These are phyloP conservation scores for Ophiodon elongatus DNA, from an alignment of 2,113 vertebrate species.

Conservation along the genomic window DNA sequence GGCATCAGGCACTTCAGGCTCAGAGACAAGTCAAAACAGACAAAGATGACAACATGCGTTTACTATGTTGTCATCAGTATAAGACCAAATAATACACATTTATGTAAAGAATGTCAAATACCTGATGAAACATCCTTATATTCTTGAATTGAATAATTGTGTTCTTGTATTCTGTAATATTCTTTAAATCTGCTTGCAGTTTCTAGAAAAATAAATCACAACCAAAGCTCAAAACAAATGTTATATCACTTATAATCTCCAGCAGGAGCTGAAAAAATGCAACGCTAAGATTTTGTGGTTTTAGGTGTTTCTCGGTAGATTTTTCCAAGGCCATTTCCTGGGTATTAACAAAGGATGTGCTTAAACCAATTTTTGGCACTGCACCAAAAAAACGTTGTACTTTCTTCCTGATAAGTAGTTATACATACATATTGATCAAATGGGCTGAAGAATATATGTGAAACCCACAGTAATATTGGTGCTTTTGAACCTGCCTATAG, in stretches of 20 bases:
- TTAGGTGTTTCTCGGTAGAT: background rate
- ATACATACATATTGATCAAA: conserved; percentile 14
- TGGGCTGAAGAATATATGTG: conserved; percentile 16
- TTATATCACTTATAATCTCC: background rate
- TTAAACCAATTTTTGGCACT: background rate
- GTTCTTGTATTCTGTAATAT: background rate
- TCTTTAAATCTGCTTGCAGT: background rate
- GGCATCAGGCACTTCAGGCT: conserved; percentile 36
- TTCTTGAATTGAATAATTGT: background rate
- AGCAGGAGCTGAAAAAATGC: background rate
- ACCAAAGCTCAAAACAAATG: background rate
- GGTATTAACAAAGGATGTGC: background rate
- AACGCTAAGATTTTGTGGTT: background rate
- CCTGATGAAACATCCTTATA: background rate
- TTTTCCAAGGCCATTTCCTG: background rate
- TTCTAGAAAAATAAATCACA: background rate
- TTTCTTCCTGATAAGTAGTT: background rate
- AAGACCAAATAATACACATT: background rate
- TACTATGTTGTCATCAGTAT: background rate
- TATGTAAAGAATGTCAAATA: background rate
- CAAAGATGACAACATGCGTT: background rate
- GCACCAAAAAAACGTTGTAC: background rate
- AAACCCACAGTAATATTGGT: background rate
- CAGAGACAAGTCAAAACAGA: conserved; percentile 7
- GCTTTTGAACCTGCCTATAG: conserved; percentile 9